These are phyloP conservation scores for Brachycybe producta DNA, from an alignment of 2,888 invertebrate species.

Conservation along the genomic window DNA sequence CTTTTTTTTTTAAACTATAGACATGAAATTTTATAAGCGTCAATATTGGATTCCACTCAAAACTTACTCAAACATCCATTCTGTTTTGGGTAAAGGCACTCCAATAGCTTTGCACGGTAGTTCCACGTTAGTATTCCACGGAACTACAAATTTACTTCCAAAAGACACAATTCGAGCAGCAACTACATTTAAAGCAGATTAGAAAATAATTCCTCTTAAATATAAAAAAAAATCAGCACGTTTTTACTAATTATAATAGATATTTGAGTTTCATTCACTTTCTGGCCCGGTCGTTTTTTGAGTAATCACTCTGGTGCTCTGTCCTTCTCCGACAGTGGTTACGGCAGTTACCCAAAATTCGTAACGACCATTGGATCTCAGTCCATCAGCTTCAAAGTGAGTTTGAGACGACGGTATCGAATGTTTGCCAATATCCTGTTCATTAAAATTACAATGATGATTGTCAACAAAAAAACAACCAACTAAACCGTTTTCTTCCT, in stretches of 20 bases:
- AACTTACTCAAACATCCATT: conserved; percentile 18
- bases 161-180: conserved; percentile 77
- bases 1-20: too few species aligned
- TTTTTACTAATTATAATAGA: neutral
- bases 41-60: too few species aligned
- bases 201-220: neutral
- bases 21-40: too few species aligned
- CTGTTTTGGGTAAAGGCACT: conserved; percentile 49
- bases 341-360: conserved; percentile 80
- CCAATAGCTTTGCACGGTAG: conserved; percentile 59
- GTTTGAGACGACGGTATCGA: conserved; percentile 12
- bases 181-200: conserved; percentile 40
- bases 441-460: neutral
- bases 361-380: conserved; percentile 60
- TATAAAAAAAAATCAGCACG: conserved; percentile 2
- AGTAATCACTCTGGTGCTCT: conserved; percentile 23
- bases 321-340: conserved; percentile 63
- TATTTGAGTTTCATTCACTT: conserved; percentile 1
- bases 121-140: conserved; percentile 43
- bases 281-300: conserved; percentile 10
- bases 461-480: neutral
- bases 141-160: conserved; percentile 29
- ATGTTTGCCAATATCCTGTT: conserved; percentile 13
- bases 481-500: neutral
- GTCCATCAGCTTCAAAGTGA: conserved; percentile 23